Evolutionary conservation across 2,797 vertebrate genomes (phyloP).

Genomic region (Chromis chromis): DNA sequence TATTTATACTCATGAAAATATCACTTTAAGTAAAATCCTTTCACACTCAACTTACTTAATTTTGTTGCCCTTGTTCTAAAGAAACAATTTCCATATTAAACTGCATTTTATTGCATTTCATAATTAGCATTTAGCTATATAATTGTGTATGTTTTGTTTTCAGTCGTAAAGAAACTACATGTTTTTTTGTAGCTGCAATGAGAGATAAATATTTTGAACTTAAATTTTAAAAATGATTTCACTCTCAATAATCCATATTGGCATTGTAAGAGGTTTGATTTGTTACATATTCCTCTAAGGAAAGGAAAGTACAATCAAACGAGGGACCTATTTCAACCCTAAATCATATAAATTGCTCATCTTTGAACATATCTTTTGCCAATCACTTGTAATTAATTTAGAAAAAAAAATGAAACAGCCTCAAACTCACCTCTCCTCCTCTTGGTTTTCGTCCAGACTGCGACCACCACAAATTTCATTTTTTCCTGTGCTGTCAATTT

Average conservation of each 20-base stretch:
- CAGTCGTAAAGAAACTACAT: background rate
- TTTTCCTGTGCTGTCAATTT: conserved; percentile 70
- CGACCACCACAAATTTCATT: conserved; percentile 72
- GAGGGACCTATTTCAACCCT: background rate
- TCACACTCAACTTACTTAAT: conserved; percentile 10
- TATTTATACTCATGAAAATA: conserved; percentile 20
- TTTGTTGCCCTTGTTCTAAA: background rate
- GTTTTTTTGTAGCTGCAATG: background rate
- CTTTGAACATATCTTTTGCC: background rate
- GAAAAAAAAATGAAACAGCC: conserved; percentile 19
- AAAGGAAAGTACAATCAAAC: background rate
- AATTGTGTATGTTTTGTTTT: background rate
- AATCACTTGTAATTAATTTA: conserved; percentile 5
- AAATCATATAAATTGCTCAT: conserved; percentile 10
- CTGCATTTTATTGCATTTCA: background rate
- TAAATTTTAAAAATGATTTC: conserved; percentile 2
- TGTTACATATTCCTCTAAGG: background rate
- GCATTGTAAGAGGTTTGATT: background rate
- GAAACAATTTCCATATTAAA: background rate
- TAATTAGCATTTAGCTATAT: background rate
- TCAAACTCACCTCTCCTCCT: conserved; percentile 73
- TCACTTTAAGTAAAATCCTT: background rate
- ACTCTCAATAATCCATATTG: background rate
- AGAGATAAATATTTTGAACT: background rate
- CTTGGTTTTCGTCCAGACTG: conserved; percentile 64